Base-by-base conservation (phyloP, 1,140 invertebrate genomes). In the fruit fly (Drosophila melanogaster) region DNA sequence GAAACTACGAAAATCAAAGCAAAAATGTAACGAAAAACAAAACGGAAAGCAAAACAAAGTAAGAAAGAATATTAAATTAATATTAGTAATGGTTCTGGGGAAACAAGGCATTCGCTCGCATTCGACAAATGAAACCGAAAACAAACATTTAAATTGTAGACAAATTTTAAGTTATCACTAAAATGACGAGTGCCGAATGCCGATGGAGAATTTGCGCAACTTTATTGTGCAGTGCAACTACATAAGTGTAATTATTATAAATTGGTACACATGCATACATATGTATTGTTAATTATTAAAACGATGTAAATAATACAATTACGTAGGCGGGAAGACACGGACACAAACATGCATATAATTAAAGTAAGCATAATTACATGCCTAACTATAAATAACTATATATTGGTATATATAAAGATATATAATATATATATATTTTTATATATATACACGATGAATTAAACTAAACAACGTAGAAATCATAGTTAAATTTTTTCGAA, bases 401-500 rank as follows among this genome's bases (percentile, higher is more conserved):
- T 85, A 85, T 85, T 74, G 85, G 74, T 85, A 78, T 85, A 78
- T 85, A 85, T 81, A 78, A 46, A 46, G 43, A 46, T 58, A 78
- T 26, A 74, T 22, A 84, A 84, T 58, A 84, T 74, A 85, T 74
- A 85, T 77, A 85, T 85, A 86, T 86, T 79, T 86, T 81, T 86
- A 79, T 86, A 79, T 86, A 86, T 81, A 79, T 81, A 86, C 77
- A 86, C 69, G 51, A 85, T 57, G 64, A 43, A 65, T 51, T 65
- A 67, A 67, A 86, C 77, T 86, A 84, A 84, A 77, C 37, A 24
- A 67, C 60, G 75, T 69, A 70, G 69, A 77, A 72, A 81, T 65
- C 72, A 86, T 86, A 86, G 83, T 83, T 72, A 87, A 86, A 87
- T 79, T 86, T 86, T 81, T 87, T 73, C 54, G 58, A 59, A 58